These are phyloP conservation scores for Synanthedon tipuliformis DNA, from an alignment of 2,888 invertebrate species.

Conservation along the genomic window DNA sequence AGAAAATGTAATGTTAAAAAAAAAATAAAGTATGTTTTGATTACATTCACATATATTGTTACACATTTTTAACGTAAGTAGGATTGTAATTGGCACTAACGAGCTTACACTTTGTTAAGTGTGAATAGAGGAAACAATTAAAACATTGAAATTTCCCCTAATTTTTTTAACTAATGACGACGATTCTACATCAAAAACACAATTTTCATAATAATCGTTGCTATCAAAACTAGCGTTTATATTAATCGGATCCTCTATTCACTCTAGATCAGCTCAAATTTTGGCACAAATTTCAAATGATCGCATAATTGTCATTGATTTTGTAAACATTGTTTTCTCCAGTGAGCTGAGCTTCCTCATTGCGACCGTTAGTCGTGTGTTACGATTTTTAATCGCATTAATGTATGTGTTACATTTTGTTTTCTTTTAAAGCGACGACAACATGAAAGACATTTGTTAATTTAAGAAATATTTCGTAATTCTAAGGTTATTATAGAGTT, in stretches of 20 bases:
- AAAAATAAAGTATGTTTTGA: conserved; percentile 44
- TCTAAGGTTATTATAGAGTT: conserved; percentile 64
- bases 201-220: no score
- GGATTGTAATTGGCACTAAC: conserved; percentile 10
- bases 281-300: conserved; percentile 30
- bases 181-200: no score
- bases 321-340: conserved; percentile 6
- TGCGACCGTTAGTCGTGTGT: conserved; percentile 29
- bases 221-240: no score
- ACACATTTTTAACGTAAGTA: conserved; percentile 46
- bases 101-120: conserved; percentile 21
- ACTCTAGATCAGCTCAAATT: conserved; percentile 16
- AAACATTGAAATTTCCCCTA: no score
- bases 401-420: conserved; percentile 15
- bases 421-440: conserved; percentile 37
- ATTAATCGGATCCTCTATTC: conserved; percentile 13
- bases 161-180: no score
- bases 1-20: conserved; percentile 30
- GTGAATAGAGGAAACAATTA: conserved; percentile 15
- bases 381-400: conserved; percentile 21
- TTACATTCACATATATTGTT: conserved; percentile 53
- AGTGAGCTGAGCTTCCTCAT: conserved; percentile 19
- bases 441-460: conserved; percentile 66
- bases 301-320: conserved; percentile 19
- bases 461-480: conserved; percentile 66